Conservation (phyloP, 2,113 vertebrate genomes). For the Anhinga rufa region DNA sequence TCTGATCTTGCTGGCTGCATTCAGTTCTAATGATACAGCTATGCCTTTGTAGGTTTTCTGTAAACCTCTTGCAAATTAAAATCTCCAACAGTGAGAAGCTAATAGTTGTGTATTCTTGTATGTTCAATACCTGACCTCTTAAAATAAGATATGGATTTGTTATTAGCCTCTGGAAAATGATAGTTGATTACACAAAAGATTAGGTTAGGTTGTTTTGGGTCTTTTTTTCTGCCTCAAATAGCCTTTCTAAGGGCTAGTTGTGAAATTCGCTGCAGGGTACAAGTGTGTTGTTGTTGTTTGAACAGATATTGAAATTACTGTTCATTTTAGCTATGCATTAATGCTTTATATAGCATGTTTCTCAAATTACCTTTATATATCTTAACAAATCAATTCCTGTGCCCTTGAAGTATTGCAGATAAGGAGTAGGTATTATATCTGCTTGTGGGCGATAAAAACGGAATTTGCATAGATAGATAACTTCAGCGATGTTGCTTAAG, state of each 20-base stretch:
- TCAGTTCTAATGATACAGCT: neutral
- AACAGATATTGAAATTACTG: neutral
- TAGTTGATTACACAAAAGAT: neutral
- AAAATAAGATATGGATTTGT: conserved; percentile 37
- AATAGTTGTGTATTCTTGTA: neutral
- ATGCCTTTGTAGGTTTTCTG: neutral
- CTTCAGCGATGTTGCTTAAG: neutral
- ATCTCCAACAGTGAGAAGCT: neutral
- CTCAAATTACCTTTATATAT: conserved; percentile 27
- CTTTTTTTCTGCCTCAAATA: neutral
- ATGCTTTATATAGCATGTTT: neutral
- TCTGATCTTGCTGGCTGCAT: neutral
- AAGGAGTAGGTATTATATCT: conserved; percentile 21
- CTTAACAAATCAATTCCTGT: conserved; percentile 25
- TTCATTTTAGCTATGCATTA: neutral
- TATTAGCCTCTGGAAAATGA: conserved; percentile 13
- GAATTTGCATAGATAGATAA: conserved; percentile 24
- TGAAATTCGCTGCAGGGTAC: neutral
- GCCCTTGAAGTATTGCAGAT: conserved; percentile 41
- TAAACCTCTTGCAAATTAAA: conserved; percentile 15
- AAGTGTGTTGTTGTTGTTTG: neutral
- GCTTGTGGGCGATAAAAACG: neutral
- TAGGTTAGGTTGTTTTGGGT: neutral
- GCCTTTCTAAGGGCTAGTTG: neutral
- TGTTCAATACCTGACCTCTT: neutral